These are phyloP conservation scores for Selenia dentaria DNA, from an alignment of 2,888 invertebrate species.

Conservation along the genomic window DNA sequence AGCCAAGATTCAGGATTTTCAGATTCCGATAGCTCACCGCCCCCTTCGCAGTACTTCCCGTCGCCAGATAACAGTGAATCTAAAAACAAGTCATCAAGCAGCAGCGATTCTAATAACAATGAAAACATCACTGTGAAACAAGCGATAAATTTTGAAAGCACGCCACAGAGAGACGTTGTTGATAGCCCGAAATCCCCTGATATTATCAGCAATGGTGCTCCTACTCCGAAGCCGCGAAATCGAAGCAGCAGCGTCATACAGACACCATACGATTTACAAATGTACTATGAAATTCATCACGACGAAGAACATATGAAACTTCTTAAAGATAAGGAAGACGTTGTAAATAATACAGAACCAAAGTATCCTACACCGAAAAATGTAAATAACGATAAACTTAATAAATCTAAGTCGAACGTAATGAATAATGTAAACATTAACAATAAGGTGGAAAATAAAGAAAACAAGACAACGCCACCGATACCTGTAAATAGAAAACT, in stretches of 20 bases:
- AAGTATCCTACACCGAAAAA: conserved; percentile 64
- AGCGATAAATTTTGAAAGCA: conserved; percentile 70
- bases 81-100: conserved; percentile 68
- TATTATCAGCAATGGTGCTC: conserved; percentile 43
- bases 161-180: conserved; percentile 58
- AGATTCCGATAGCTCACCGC: conserved; percentile 89
- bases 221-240: conserved; percentile 71
- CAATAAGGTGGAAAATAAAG: conserved; percentile 44
- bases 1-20: conserved; percentile 93
- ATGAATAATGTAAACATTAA: conserved; percentile 25
- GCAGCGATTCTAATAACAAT: conserved; percentile 77
- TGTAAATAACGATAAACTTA: conserved; percentile 54
- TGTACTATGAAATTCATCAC: conserved; percentile 77
- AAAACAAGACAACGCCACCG: conserved; percentile 51
- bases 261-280: conserved; percentile 79
- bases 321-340: conserved; percentile 66
- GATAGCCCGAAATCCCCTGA: conserved; percentile 54
- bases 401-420: conserved; percentile 35
- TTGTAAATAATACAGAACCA: conserved; percentile 48
- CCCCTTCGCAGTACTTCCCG: conserved; percentile 70
- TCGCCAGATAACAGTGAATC: conserved; percentile 59
- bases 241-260: conserved; percentile 80
- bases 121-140: conserved; percentile 76
- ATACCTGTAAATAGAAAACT: conserved; percentile 57
- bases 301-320: conserved; percentile 76